Evolutionary conservation across 2,797 vertebrate species (phyloP).

Genomic region (Botia almorhae): DNA sequence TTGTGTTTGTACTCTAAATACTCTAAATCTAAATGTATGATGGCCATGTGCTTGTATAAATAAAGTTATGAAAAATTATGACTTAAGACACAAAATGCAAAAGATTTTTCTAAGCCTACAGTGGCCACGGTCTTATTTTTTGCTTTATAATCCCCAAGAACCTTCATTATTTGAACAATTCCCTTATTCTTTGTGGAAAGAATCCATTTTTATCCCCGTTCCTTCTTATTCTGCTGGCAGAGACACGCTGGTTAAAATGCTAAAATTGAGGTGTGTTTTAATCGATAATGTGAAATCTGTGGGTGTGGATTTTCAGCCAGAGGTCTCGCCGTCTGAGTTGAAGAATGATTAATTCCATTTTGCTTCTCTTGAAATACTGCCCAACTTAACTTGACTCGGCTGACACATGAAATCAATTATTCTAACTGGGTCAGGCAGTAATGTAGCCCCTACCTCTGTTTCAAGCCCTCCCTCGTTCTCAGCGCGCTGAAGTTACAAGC

Average conservation of each 20-base stretch:
- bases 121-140: neutral
- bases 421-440: constrained; percentile 69
- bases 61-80: no score
- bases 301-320: constrained; percentile 51
- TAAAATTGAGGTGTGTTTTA: constrained; percentile 54
- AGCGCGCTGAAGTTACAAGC: constrained; percentile 40
- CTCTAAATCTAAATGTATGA: no score
- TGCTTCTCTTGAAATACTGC: constrained; percentile 57
- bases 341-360: constrained; percentile 63
- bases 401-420: constrained; percentile 69
- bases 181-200: neutral
- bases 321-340: constrained; percentile 29
- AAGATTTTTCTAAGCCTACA: neutral
- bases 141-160: neutral
- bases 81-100: neutral
- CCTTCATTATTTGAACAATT: neutral
- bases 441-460: constrained; percentile 45
- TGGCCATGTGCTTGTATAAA: no score
- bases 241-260: constrained; percentile 27
- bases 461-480: constrained; percentile 45
- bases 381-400: constrained; percentile 61
- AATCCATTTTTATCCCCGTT: neutral
- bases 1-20: neutral
- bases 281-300: constrained; percentile 67
- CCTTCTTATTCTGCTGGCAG: neutral